These are phyloP conservation scores for Sarcophaga subvicina DNA, from an alignment of 2,888 invertebrate genomes.

Conservation along the genomic window DNA sequence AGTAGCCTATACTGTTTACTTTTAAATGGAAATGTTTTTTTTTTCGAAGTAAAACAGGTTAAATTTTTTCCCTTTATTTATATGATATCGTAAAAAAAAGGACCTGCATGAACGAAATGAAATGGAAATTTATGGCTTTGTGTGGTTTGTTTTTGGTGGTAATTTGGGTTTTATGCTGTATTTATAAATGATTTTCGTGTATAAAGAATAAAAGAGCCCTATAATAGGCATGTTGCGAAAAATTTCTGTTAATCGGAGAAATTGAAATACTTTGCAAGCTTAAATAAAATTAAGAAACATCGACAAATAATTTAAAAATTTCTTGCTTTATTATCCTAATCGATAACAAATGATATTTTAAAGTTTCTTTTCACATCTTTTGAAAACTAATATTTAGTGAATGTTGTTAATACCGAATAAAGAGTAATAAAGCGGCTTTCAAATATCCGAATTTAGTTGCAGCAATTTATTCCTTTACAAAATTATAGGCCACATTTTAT, in stretches of 20 bases:
- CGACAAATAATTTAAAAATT: too few relatives aligned
- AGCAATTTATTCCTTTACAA: slow-evolving; percentile 12
- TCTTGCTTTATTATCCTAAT: too few relatives aligned
- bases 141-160: slow-evolving; percentile 38
- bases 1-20: too few relatives aligned
- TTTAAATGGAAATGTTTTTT: not conserved
- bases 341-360: too few relatives aligned
- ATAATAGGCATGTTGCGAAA: not conserved
- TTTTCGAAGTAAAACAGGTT: slow-evolving; percentile 10
- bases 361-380: too few relatives aligned
- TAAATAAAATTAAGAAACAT: too few relatives aligned
- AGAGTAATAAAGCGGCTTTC: slow-evolving; percentile 5
- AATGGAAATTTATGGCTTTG: slow-evolving; percentile 51
- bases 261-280: too few relatives aligned
- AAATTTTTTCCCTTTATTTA: slow-evolving; percentile 20
- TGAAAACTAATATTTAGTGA: too few relatives aligned
- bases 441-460: slow-evolving; percentile 7
- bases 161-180: not conserved
- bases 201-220: not conserved
- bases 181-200: slow-evolving; percentile 1
- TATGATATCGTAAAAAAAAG: not conserved
- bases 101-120: slow-evolving; percentile 11
- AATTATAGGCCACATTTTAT: not conserved
- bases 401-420: too few relatives aligned
- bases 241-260: too few relatives aligned